These are phyloP conservation scores for Eupithecia centaureata DNA, from an alignment of 2,888 invertebrate species.

Conservation along the genomic window DNA sequence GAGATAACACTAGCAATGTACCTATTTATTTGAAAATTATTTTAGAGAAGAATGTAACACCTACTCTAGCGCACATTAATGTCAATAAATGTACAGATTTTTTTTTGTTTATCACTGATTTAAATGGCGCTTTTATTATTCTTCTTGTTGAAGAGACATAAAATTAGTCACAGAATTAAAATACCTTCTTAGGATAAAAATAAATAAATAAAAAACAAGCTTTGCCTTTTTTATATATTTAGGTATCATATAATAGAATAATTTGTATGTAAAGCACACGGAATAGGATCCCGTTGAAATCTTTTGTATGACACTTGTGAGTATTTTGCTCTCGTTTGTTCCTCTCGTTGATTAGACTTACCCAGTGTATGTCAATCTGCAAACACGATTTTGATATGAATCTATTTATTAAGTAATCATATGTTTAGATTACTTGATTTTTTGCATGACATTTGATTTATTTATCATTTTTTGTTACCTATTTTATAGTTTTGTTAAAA, in stretches of 20 bases:
- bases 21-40: neutral
- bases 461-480: neutral
- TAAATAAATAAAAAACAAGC: neutral
- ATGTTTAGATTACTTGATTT: neutral
- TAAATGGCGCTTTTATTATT: neutral
- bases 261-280: neutral
- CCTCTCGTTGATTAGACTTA: neutral
- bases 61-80: neutral
- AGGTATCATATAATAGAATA: no score
- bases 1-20: neutral
- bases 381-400: neutral
- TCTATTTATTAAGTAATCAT: neutral
- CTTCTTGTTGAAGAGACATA: neutral
- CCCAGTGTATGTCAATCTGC: neutral
- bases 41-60: neutral
- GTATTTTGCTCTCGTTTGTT: neutral
- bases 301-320: conserved; percentile 21
- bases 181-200: neutral
- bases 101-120: neutral
- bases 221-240: no score
- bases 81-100: neutral
- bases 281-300: conserved; percentile 38
- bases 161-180: neutral
- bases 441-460: neutral
- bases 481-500: neutral